phyloP scores from a whole-genome alignment of 1,140 invertebrate species.

The Homarus americanus region DNA sequence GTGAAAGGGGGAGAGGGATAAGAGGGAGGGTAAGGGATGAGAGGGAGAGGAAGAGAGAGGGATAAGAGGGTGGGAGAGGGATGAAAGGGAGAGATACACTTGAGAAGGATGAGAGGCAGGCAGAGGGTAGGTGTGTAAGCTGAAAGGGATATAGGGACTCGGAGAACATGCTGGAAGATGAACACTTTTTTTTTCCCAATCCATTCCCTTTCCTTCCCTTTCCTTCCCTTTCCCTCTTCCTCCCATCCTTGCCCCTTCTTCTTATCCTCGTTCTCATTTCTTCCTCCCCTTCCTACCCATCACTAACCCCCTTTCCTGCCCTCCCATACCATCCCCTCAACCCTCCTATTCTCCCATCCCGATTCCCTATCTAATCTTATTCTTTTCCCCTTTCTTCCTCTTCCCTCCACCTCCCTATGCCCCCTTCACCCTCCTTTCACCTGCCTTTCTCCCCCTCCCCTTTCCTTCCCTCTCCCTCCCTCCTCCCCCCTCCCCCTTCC shows the following conservation, averaged over 20 bases:
- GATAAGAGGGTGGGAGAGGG: not conserved
- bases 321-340: not conserved
- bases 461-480: not conserved
- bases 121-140: not conserved
- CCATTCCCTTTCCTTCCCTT: not conserved
- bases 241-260: conserved; percentile 27
- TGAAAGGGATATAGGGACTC: too few relatives aligned
- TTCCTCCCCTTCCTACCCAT: too few relatives aligned
- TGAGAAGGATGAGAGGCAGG: not conserved
- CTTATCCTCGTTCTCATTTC: not conserved
- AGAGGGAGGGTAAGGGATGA: not conserved
- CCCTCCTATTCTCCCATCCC: not conserved
- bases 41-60: not conserved
- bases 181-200: not conserved
- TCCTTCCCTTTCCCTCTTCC: not conserved
- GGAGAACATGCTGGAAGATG: too few relatives aligned
- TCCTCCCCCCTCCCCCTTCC: not conserved
- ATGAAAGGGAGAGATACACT: not conserved
- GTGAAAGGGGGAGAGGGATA: not conserved
- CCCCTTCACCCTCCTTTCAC: not conserved
- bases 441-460: not conserved
- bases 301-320: not conserved
- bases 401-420: too few relatives aligned
- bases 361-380: not conserved
- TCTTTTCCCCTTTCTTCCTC: too few relatives aligned